Evolutionary conservation across 2,113 vertebrate species (phyloP), one percentile per base, ranked within the genome.

Genomic region (Axis porcinus): DNA sequence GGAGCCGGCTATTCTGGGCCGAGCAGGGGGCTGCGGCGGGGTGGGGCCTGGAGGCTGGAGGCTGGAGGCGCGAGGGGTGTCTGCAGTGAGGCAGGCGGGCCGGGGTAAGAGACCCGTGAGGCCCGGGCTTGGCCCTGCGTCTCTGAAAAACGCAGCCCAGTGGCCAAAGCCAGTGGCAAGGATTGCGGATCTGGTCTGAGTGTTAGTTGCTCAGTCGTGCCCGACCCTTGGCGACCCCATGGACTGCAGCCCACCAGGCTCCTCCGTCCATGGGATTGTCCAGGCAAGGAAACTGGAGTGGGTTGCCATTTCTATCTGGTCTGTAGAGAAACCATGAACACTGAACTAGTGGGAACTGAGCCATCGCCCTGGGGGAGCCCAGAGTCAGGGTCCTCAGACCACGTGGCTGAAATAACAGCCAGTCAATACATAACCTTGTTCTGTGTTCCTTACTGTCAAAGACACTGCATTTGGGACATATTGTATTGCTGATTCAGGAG

Each of bases 401-500:
- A 23, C 10, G 19, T 1, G 36, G 67, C 36, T 74, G 67, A 23
- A 36, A 13, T 74, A 36, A 11, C 36, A 74, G 67, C 21, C 25
- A 0, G 19, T 55, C 19, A 3, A 5, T 3, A 15, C 47, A 2
- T 13, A 5, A 2, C 15, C 11, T 10, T 3, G 40, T 10, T 17
- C 21, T 4, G 5, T 2, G 3, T n/a, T 52, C 30, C 50, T 33
- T 19, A 55, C 85, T 19, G 43, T 40, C 16, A 14, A 1, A 47
- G 58, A 40, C 8, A 3, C 52, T 0, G 6, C 2, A 8, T 17
- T 28, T 1, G 4, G 6, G 2, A 9, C 8, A 1, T 45, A 33
- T 2, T 19, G 30, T 52, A 13, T 52, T 12, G 33, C 28, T 19
- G 76, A 45, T 82, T 82, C 30, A 11, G 6, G 17, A 82, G 30